phyloP scores from a whole-genome alignment of 2,113 vertebrate species.

The Colaptes auratus region DNA sequence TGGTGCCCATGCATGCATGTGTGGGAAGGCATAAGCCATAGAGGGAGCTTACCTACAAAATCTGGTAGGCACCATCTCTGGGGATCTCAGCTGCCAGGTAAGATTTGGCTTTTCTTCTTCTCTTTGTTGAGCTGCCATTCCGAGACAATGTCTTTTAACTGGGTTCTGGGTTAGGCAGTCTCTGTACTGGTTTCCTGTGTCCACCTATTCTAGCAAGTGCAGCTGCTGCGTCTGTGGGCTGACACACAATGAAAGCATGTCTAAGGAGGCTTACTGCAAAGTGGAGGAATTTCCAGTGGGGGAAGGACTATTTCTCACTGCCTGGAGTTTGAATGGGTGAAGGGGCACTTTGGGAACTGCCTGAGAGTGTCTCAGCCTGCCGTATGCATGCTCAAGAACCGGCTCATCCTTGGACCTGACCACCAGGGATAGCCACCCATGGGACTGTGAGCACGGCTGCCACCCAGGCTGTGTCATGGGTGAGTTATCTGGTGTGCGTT shows the following conservation, averaged over 20 bases:
- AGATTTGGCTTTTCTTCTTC: constrained; percentile 33
- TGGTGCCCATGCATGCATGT: not conserved
- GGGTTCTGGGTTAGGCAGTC: not conserved
- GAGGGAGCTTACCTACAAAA: not conserved
- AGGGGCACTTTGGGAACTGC: not conserved
- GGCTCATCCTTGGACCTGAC: not conserved
- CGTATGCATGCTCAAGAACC: not conserved
- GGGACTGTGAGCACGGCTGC: not conserved
- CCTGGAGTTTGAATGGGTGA: not conserved
- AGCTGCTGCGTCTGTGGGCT: not conserved
- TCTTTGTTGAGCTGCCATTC: not conserved
- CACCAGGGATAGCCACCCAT: rapidly evolving
- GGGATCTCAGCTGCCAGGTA: constrained; percentile 55
- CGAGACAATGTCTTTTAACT: not conserved
- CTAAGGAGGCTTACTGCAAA: constrained; percentile 26
- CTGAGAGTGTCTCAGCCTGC: not conserved
- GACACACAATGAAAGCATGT: not conserved
- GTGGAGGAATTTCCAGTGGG: not conserved
- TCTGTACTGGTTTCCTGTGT: not conserved
- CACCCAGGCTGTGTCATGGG: not conserved
- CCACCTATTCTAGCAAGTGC: not conserved
- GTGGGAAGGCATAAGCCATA: not conserved
- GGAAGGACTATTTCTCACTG: not conserved
- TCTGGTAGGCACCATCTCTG: not conserved
- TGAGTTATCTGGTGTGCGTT: rapidly evolving